Evolutionary conservation across 2,888 invertebrate species (phyloP).

Genomic region (Luperina testacea): DNA sequence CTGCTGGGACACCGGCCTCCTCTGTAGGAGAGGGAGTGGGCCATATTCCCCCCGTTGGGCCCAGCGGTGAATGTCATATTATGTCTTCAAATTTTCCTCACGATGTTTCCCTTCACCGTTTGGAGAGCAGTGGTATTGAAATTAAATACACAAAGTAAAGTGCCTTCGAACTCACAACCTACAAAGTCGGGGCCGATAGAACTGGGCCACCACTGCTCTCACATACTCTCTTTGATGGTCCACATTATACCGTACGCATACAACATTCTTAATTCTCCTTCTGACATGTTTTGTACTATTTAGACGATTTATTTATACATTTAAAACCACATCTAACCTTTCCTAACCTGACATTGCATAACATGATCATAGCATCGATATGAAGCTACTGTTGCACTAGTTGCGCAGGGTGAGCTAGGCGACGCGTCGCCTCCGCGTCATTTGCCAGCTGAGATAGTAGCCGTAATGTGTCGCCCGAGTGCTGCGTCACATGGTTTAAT

Average conservation of each 20-base stretch:
- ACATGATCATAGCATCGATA: slow-evolving; percentile 11
- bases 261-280: not conserved
- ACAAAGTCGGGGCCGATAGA: too few relatives aligned
- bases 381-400: slow-evolving; percentile 31
- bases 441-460: slow-evolving; percentile 65
- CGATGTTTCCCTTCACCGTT: not conserved
- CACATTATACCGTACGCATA: not conserved
- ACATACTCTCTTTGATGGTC: not conserved
- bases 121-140: not conserved
- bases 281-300: not conserved
- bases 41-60: not conserved
- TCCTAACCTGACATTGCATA: not conserved
- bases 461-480: slow-evolving; percentile 55
- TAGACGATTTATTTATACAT: not conserved
- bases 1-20: not conserved
- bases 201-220: too few relatives aligned
- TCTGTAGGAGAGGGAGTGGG: not conserved
- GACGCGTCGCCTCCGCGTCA: slow-evolving; percentile 53
- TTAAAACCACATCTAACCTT: not conserved
- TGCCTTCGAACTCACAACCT: not conserved
- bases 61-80: not conserved
- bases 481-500: slow-evolving; percentile 67
- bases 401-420: slow-evolving; percentile 30
- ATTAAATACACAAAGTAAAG: not conserved
- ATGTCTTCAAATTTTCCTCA: not conserved